phyloP scores from a whole-genome alignment of 2,888 invertebrate species.

The Perdita meconis region DNA sequence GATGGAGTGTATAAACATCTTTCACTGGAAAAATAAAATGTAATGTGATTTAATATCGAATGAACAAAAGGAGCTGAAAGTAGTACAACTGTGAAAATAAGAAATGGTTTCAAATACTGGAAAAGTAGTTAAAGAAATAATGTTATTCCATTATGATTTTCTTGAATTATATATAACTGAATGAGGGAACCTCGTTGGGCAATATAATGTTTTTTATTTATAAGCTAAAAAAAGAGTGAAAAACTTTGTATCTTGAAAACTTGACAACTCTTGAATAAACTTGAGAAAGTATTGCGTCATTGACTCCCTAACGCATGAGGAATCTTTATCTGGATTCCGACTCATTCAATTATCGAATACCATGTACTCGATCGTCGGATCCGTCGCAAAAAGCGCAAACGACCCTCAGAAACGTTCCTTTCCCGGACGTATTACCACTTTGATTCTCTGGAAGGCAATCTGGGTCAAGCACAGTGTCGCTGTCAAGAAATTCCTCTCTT shows the following conservation, averaged over 20 bases:
- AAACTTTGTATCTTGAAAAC: too few relatives aligned
- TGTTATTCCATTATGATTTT: too few relatives aligned
- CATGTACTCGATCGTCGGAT: background rate
- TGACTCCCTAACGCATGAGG: too few relatives aligned
- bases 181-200: too few relatives aligned
- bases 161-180: too few relatives aligned
- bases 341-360: background rate
- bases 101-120: background rate
- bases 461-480: background rate
- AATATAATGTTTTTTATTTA: too few relatives aligned
- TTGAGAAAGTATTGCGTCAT: too few relatives aligned
- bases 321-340: background rate
- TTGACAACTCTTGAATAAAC: too few relatives aligned
- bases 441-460: background rate
- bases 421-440: too few relatives aligned
- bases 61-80: background rate
- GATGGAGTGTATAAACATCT: constrained; percentile 36
- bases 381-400: background rate
- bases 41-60: background rate
- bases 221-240: too few relatives aligned
- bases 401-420: background rate
- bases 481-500: background rate
- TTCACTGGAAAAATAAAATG: constrained; percentile 14
- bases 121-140: too few relatives aligned
- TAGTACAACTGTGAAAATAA: background rate